Evolutionary conservation across 2,113 vertebrate species (phyloP).

Genomic region (Nanger granti): DNA sequence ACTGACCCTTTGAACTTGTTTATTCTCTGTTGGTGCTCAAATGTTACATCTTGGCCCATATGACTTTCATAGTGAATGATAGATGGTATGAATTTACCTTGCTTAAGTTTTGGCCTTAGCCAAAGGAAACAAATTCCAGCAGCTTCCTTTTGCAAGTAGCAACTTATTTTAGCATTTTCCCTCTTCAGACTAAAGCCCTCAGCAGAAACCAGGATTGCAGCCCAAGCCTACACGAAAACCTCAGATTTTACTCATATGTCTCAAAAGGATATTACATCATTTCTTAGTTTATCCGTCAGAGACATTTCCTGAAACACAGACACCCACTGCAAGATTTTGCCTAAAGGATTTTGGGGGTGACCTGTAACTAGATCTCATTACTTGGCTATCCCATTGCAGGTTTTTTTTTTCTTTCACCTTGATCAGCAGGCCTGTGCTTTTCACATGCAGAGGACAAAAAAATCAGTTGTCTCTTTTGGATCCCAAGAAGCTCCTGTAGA

Average conservation of each 20-base stretch:
- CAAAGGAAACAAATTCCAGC: conserved; percentile 15
- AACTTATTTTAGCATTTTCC: conserved; percentile 24
- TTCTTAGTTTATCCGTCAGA: conserved; percentile 13
- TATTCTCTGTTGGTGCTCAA: background rate
- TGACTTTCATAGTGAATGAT: background rate
- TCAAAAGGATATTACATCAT: conserved; percentile 31
- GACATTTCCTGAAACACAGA: conserved; percentile 25
- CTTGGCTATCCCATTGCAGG: background rate
- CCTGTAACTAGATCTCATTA: background rate
- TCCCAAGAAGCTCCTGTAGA: background rate
- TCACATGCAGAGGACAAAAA: background rate
- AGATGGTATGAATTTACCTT: background rate
- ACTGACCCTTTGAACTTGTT: conserved; percentile 2
- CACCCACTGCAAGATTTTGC: background rate
- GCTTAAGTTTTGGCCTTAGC: background rate
- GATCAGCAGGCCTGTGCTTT: background rate
- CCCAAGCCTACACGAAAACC: conserved; percentile 27
- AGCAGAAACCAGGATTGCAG: conserved; percentile 1
- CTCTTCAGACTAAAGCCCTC: background rate
- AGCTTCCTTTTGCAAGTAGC: conserved; percentile 12
- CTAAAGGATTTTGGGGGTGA: background rate
- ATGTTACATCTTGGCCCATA: background rate
- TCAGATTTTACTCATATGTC: conserved; percentile 61
- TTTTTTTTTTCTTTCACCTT: background rate
- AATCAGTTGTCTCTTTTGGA: background rate